phyloP scores from a whole-genome alignment of 1,140 invertebrate species.

The Apis mellifera region Amel_HAv3.1 CM009939.2:4493501-4494000 shows the following conservation, averaged over 20 bases:
- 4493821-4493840: constrained; percentile 17
- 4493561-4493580: constrained; percentile 11
- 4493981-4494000: constrained; percentile 35
- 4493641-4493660: constrained; percentile 49
- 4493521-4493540: constrained; percentile 23
- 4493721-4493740: constrained; percentile 15
- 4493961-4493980: constrained; percentile 53
- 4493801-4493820: neutral
- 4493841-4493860: neutral
- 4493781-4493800: neutral
- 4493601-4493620: constrained; percentile 41
- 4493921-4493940: constrained; percentile 22
- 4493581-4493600: constrained; percentile 24
- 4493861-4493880: neutral
- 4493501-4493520: neutral
- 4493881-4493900: neutral
- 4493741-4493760: neutral
- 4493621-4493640: constrained; percentile 23
- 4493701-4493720: constrained; percentile 36
- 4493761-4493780: neutral
- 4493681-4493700: constrained; percentile 23
- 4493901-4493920: constrained; percentile 4
- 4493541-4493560: constrained; percentile 5
- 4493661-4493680: constrained; percentile 1
- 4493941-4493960: constrained; percentile 16